Percentiles rank a stretch among this genome's conserved stretches.
phyloP scores from a whole-genome alignment of 1,140 invertebrate genomes.

The Mizuhopecten yessoensis region DNA sequence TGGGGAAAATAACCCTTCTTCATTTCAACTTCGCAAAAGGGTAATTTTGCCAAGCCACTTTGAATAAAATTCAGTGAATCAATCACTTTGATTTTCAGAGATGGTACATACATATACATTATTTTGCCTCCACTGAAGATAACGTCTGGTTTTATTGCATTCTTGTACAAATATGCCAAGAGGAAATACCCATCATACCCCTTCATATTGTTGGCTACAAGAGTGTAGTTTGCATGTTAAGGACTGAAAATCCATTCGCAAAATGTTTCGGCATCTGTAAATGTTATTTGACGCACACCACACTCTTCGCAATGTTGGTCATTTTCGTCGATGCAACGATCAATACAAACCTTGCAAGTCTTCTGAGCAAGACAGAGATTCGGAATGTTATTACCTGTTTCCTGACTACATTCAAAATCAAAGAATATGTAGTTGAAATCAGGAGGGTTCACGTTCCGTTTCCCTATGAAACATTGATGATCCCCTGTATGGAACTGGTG shows the following conservation, averaged over 20 bases:
- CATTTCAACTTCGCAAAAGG: conserved; percentile 48
- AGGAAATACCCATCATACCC: conserved; percentile 52
- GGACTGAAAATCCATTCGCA: neutral
- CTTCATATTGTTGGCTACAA: conserved; percentile 53
- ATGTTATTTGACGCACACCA: neutral
- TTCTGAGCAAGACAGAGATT: neutral
- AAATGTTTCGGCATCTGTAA: neutral
- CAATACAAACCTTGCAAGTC: neutral
- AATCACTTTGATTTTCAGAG: conserved; percentile 46
- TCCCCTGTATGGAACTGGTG: neutral
- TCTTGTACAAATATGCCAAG: conserved; percentile 46
- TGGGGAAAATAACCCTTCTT: conserved; percentile 63
- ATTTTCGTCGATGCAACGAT: neutral
- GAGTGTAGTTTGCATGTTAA: neutral
- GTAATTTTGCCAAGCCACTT: conserved; percentile 47
- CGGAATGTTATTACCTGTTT: neutral
- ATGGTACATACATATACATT: conserved; percentile 48
- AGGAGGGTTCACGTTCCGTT: neutral
- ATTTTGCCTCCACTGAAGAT: conserved; percentile 53
- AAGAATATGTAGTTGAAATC: neutral
- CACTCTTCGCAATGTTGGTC: neutral
- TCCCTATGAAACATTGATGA: neutral
- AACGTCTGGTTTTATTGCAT: conserved; percentile 39
- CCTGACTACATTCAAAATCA: neutral
- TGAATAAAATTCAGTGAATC: conserved; percentile 49